Base-by-base conservation (phyloP, 2,888 invertebrate species). In the Lymantria monacha region DNA sequence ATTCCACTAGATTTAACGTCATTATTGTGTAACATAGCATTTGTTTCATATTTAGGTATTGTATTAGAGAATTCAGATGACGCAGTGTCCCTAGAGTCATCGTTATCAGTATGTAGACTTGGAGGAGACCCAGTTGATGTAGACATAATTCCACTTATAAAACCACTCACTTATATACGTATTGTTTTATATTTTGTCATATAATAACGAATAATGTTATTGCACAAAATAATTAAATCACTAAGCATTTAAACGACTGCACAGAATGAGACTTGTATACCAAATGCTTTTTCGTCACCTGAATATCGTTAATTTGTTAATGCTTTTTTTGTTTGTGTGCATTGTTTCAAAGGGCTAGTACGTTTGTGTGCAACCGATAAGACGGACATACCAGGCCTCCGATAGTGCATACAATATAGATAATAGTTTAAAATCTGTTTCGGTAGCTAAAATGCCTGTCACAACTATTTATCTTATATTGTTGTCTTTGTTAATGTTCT, bases 251-350 rank as follows among this genome's bases (percentile, higher is more conserved):
- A 79, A 59, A 74, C 86, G 86, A 83, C 90, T 78, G 83, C 68
- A 72, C 79, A 53, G 78, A 77, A 72, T 78, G 83, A 82, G 73
- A 58, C 74, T 86, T 87, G 83, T 91, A 88, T 85, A 89, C 88
- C 79, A 87, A 89, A 87, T 89, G 85, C 75, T 83, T 86, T 88
- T 86, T 86, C 78, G 83, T 86, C 83, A 89, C 88, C 88, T 87
- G 85, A 72, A 76, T 79, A 72, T 82, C 80, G 86, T 89, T 88
- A 88, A 90, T 90, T 89, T 86, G 79, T 83, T 90, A 91, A 90
- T 90, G 87, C 81, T 83, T 82, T 72, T 70, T 81, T 71, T 74
- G 69, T 81, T 74, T 77, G 89, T 87, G 86, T 88, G 87, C 70
- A 67, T 77, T 66, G 69, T 78, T 77, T 76, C 76, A 75, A 78